phyloP scores from a whole-genome alignment of 2,888 invertebrate species.

The Athalia cordata region DNA sequence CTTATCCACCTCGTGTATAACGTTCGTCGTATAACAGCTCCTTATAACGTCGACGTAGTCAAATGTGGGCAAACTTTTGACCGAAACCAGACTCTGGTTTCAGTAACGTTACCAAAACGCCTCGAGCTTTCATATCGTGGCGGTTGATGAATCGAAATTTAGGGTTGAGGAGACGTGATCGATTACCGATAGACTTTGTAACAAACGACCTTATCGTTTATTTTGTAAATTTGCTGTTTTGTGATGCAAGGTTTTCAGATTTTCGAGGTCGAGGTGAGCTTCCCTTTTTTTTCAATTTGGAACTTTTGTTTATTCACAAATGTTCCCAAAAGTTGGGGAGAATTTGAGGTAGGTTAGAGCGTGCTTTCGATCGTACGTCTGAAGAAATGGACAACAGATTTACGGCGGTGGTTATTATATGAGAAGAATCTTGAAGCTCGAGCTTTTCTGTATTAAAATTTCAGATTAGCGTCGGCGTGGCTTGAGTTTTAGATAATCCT shows the following conservation, averaged over 20 bases:
- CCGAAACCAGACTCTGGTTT: neutral
- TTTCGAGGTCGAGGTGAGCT: too few species aligned
- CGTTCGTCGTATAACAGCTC: too few species aligned
- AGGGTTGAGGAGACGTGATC: neutral
- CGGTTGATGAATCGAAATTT: too few species aligned
- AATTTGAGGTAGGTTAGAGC: neutral
- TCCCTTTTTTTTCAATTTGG: too few species aligned
- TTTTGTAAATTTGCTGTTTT: too few species aligned
- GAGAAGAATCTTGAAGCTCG: neutral
- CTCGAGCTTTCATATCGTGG: neutral
- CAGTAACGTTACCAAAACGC: neutral
- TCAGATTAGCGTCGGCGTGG: conserved; percentile 24
- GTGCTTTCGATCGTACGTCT: neutral
- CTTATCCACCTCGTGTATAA: neutral
- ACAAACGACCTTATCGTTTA: neutral
- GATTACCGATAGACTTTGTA: neutral
- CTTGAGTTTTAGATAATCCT: conserved; percentile 16
- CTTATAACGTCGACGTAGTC: too few species aligned
- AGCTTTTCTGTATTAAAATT: conserved; percentile 38
- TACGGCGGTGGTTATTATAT: neutral
- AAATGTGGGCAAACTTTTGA: neutral
- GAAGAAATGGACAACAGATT: conserved; percentile 19
- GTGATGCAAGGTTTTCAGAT: too few species aligned
- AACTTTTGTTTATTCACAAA: too few species aligned
- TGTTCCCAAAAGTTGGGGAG: neutral